Conservation (phyloP, 2,113 vertebrate species). For the Fulica atra region DNA sequence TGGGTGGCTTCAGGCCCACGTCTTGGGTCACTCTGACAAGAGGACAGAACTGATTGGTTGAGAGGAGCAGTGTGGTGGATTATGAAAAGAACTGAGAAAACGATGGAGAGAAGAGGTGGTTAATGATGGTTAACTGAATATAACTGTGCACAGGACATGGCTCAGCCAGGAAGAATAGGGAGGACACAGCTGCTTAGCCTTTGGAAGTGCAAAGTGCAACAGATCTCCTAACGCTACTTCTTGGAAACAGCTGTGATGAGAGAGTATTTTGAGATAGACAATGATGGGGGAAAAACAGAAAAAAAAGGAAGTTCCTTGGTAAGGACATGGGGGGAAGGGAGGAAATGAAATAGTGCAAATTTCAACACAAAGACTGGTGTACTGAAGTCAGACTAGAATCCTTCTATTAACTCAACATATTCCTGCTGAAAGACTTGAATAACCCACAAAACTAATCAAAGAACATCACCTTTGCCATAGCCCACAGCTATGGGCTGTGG, state of each 20-base stretch:
- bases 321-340: not conserved
- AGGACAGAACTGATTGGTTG: not conserved
- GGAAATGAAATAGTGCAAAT: not conserved
- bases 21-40: not conserved
- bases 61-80: not conserved
- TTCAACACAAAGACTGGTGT: conserved; percentile 8
- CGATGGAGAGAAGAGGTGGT: not conserved
- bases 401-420: conserved; percentile 27
- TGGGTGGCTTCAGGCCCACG: fast-evolving
- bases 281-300: not conserved
- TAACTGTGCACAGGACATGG: not conserved
- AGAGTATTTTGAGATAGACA: not conserved
- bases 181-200: not conserved
- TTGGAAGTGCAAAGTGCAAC: not conserved
- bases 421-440: conserved; percentile 5
- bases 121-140: not conserved
- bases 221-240: not conserved
- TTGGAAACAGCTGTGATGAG: not conserved
- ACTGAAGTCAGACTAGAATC: conserved; percentile 29
- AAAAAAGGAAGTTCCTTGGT: not conserved
- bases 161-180: not conserved
- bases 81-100: not conserved
- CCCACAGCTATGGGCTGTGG: conserved; percentile 4
- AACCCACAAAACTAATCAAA: not conserved
- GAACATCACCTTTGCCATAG: conserved; percentile 20